These are phyloP conservation scores for Ceyx cyanopectus DNA, from an alignment of 2,113 vertebrate genomes.

Conservation along the genomic window DNA sequence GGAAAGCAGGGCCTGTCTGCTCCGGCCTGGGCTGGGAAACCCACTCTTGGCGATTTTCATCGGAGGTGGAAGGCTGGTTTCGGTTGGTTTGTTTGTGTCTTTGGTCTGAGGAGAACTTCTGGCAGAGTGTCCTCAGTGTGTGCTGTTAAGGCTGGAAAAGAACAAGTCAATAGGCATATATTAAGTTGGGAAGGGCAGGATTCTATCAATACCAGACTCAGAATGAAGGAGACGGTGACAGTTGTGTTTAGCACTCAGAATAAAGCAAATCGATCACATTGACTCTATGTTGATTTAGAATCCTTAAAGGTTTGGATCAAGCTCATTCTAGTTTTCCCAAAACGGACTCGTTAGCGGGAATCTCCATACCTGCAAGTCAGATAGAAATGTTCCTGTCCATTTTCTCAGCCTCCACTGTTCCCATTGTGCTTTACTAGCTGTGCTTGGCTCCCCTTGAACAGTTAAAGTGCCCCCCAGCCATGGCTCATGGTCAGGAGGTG, in stretches of 20 bases:
- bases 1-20: neutral
- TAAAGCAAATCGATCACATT: conserved; percentile 40
- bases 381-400: neutral
- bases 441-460: neutral
- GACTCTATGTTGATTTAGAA: conserved; percentile 45
- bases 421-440: neutral
- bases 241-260: conserved; percentile 28
- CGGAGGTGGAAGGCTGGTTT: neutral
- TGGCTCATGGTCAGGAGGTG: neutral
- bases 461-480: neutral
- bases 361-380: neutral
- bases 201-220: neutral
- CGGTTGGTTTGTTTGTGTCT: neutral
- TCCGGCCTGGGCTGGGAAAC: neutral
- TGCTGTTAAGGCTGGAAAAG: neutral
- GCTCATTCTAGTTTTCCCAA: neutral
- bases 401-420: neutral
- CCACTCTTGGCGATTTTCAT: neutral
- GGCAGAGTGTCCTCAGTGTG: neutral
- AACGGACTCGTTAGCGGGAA: neutral
- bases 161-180: conserved; percentile 3
- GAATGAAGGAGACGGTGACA: conserved; percentile 37
- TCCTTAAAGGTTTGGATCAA: conserved; percentile 21
- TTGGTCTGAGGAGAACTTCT: neutral
- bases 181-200: conserved; percentile 18